Evolutionary conservation across 2,888 invertebrate genomes (phyloP), one percentile per base, ranked within the genome.

Genomic region (Drosophila melanocephala): DNA sequence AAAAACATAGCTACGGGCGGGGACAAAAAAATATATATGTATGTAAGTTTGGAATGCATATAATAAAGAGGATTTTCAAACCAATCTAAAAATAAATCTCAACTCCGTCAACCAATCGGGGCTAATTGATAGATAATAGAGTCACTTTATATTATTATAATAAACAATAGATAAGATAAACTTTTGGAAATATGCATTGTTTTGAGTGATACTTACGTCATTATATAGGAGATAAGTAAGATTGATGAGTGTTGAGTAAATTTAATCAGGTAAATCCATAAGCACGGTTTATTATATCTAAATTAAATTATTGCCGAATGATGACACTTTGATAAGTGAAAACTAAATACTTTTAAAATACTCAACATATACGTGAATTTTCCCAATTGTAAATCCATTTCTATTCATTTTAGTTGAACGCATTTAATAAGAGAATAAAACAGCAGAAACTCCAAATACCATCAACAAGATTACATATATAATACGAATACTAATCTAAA

Each of bases 141-240:
- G 16, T 35, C 6, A n/a, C 19, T 52, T 35, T 42, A 62, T 53
- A 53, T 42, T 62, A 44, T 14, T 35, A 62, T 52, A 42, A 50
- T 33, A 55, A 59, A 12, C n/a, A 22, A n/a, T 35, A 28, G 73
- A 74, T 74, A 47, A 74, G 73, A 74, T 74, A 72, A 65, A 47
- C 19, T 14, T 5, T 22, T 28, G 28, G 28, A 37, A 26, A 53
- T 32, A 53, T 53, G 14, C 39, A 22, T 39, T 42, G 22, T 37
- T 30, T 55, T 55, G 28, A 30, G 35, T 55, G 65, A 57, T 58
- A 65, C 26, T 57, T 39, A 42, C 58, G 69, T 50, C 59, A 47
- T 72, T 72, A 56, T 62, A 47, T 14, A 33, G 2, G 33, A 32
- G 78, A 74, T 77, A 73, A 62, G 55, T 14, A 61, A 77, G 52